Evolutionary conservation across 2,888 invertebrate genomes (phyloP), one percentile per base, ranked within the genome.

Genomic region (Netelia melanura): DNA sequence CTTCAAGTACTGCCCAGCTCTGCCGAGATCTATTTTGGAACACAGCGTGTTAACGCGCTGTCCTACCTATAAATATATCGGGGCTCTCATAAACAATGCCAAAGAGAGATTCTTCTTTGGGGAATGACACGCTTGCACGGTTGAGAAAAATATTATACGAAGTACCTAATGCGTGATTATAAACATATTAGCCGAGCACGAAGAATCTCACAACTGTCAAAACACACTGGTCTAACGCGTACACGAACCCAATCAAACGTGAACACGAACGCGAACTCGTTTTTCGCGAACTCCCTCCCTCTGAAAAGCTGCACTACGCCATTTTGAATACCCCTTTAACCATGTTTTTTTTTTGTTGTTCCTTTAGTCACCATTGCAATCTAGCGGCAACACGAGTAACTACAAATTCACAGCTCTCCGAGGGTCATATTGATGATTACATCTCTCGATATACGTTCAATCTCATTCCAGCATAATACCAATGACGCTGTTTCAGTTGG

Each of bases 61-160:
- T 48, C 5, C 67, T 21, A 58, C 30, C 75, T 85, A 76, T 85
- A 75, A 82, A 85, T 82, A 85, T 44, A 56, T 17, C 23, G 30
- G 64, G 21, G 70, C 52, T 11, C 21, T 68, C 25, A 68, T 85
- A 82, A 85, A 82, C 85, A 84, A 82, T 76, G 75, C 64, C 82
- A 65, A 80, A 82, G 70, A 68, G 64, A 76, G 54, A 71, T 75
- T 52, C 14, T 48, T 48, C 10, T 48, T 14, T 48, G 10, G 11
- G 0, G 48, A 48, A 10, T 48, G 3, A 48, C 6, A 14, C 48
- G 48, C 48, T 48, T 48, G 48, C 48, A 11, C 48, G 14, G 3
- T 48, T 48, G 48, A 1, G 2, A 14, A 48, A 0, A 48, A 14
- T 48, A 48, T 48, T 14, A 48, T 48, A 3, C 14, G 14, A 48